Conservation (phyloP, 2,113 vertebrate genomes). For the Lanius collurio region DNA sequence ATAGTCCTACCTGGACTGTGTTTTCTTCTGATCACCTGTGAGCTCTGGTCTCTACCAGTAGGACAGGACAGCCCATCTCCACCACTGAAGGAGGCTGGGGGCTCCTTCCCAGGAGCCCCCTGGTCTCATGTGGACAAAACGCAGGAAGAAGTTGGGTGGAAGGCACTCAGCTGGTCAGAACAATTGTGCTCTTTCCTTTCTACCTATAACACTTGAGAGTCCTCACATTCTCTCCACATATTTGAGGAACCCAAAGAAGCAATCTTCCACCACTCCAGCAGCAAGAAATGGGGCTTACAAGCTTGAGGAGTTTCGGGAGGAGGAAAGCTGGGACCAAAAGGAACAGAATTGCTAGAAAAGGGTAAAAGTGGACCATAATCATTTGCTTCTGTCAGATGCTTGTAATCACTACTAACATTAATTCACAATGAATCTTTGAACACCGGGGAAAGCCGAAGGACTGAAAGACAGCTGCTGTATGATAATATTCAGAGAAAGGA, state of each 20-base stretch:
- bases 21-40: background rate
- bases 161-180: background rate
- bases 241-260: background rate
- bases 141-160: background rate
- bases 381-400: background rate
- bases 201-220: background rate
- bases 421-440: background rate
- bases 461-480: background rate
- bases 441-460: background rate
- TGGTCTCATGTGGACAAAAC: background rate
- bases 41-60: background rate
- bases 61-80: background rate
- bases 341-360: background rate
- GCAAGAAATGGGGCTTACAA: background rate
- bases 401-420: background rate
- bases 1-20: accelerated
- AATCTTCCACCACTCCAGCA: background rate
- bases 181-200: background rate
- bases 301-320: background rate
- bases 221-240: accelerated
- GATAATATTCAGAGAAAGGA: background rate
- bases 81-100: background rate
- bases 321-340: background rate
- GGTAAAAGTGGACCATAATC: background rate
- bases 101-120: background rate